These are phyloP conservation scores for Ophioderma brevispina DNA, from an alignment of 35 echinoderm and acorn worm species.

Conservation along the genomic window DNA sequence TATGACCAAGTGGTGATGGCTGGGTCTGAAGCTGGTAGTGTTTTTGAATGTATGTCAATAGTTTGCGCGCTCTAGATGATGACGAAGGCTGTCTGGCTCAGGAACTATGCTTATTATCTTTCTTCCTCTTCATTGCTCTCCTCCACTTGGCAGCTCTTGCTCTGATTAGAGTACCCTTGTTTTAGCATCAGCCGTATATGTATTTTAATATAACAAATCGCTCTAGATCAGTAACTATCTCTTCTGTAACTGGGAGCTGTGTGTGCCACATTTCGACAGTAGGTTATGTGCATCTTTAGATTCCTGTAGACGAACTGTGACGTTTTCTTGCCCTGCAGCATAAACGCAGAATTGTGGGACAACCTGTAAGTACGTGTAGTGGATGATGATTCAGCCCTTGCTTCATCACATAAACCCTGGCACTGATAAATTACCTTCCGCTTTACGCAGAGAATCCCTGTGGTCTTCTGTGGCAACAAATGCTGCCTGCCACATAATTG, in stretches of 20 bases:
- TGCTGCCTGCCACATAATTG: constrained; percentile 61
- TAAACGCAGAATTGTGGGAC: constrained; percentile 59
- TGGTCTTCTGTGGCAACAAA: constrained; percentile 54
- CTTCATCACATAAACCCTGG: constrained; percentile 46
- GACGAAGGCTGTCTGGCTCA: too few species aligned
- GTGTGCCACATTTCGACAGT: constrained; percentile 37
- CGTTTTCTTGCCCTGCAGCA: constrained; percentile 8
- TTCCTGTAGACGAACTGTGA: constrained; percentile 11
- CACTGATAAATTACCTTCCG: constrained; percentile 36
- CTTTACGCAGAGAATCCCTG: constrained; percentile 35
- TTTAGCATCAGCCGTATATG: constrained; percentile 30
- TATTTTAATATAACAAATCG: constrained; percentile 44
- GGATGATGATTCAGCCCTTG: constrained; percentile 52
- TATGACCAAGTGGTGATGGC: constrained; percentile 16
- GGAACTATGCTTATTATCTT: constrained; percentile 21
- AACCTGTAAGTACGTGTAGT: constrained; percentile 50
- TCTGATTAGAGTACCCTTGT: neutral
- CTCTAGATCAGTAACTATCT: constrained; percentile 41
- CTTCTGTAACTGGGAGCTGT: constrained; percentile 29
- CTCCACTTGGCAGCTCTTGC: constrained; percentile 46
- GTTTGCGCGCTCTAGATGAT: too few species aligned
- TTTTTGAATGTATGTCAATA: constrained; percentile 9
- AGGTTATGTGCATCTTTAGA: constrained; percentile 41
- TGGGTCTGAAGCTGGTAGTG: constrained; percentile 11
- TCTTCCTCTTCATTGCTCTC: constrained; percentile 45